phyloP scores from a whole-genome alignment of 2,113 vertebrate genomes.

The Prunella fulvescens region DNA sequence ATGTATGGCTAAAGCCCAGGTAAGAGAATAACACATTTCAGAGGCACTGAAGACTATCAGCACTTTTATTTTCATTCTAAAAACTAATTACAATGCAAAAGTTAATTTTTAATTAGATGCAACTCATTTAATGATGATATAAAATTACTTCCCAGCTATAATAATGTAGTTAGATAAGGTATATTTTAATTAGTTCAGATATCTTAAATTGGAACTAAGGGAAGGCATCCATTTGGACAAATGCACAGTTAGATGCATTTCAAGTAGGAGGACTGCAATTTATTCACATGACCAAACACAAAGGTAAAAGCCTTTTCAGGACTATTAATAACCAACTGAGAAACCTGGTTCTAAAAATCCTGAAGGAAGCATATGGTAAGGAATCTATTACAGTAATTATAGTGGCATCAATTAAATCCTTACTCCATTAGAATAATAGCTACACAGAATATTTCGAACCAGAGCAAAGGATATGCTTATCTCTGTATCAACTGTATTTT shows the following conservation, averaged over 20 bases:
- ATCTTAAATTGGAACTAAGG: neutral
- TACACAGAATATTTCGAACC: neutral
- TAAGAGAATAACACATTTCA: neutral
- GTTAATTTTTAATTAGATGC: neutral
- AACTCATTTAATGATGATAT: neutral
- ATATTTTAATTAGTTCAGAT: slow-evolving; percentile 26
- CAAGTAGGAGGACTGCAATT: neutral
- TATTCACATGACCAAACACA: slow-evolving; percentile 12
- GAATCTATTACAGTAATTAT: slow-evolving; percentile 22
- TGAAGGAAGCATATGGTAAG: neutral
- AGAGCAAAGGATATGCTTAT: neutral
- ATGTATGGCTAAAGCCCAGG: neutral
- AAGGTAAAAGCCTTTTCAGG: neutral
- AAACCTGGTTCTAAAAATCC: neutral
- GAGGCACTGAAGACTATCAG: neutral
- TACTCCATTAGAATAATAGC: neutral
- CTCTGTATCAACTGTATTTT: neutral
- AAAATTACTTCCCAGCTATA: neutral
- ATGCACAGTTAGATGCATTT: neutral
- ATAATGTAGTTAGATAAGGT: neutral
- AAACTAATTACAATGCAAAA: neutral
- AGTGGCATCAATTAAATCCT: slow-evolving; percentile 8
- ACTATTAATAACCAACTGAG: neutral
- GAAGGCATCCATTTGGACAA: neutral
- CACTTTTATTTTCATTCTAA: slow-evolving; percentile 4